phyloP scores from a whole-genome alignment of 2,797 vertebrate species.

The Anabas testudineus region DNA sequence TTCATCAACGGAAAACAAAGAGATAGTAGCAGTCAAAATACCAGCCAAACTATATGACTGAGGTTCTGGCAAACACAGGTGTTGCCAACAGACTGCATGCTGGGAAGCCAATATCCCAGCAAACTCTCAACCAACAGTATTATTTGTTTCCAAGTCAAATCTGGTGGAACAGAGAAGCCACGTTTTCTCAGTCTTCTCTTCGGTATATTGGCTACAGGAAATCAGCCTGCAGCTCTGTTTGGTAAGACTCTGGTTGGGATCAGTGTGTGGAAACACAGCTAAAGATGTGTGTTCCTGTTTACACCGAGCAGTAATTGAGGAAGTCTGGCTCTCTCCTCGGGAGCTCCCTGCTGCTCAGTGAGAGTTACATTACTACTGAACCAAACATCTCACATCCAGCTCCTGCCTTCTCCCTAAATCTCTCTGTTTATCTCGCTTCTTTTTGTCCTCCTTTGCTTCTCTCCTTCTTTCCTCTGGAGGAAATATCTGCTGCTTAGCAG shows the following conservation, averaged over 20 bases:
- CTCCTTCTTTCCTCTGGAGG: constrained; percentile 26
- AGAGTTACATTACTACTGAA: constrained; percentile 59
- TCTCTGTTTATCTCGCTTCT: constrained; percentile 41
- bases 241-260: constrained; percentile 43
- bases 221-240: constrained; percentile 32
- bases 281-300: constrained; percentile 73
- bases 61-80: background rate
- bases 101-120: background rate
- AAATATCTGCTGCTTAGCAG: constrained; percentile 42
- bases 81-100: background rate
- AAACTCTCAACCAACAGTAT: background rate
- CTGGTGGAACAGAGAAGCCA: background rate
- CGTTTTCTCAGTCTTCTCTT: background rate
- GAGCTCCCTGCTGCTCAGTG: constrained; percentile 54
- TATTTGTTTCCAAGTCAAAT: constrained; percentile 3
- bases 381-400: constrained; percentile 62
- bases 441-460: constrained; percentile 22
- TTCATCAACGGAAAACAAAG: background rate
- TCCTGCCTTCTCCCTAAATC: constrained; percentile 10
- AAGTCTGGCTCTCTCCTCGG: constrained; percentile 70
- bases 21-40: background rate
- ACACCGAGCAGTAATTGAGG: constrained; percentile 71
- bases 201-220: constrained; percentile 14
- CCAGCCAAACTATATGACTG: background rate
- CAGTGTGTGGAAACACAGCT: constrained; percentile 48